Evolutionary conservation across 2,797 vertebrate species (phyloP).

Genomic region (Xenentodon cancila): DNA sequence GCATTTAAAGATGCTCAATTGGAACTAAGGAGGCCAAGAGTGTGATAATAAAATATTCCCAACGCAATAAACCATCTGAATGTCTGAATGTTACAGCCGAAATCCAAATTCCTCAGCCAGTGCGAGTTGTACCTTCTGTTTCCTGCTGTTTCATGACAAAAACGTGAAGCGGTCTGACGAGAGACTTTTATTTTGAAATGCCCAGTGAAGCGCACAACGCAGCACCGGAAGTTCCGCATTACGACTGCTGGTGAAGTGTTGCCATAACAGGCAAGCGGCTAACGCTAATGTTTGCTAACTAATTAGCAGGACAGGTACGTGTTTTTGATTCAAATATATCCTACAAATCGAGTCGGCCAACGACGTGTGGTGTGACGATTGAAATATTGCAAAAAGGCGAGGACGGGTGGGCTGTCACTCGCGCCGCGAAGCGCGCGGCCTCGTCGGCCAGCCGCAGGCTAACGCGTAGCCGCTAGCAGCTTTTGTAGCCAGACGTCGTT

Average conservation of each 20-base stretch:
- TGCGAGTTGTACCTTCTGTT: too few relatives aligned
- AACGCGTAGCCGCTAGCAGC: conserved; percentile 22
- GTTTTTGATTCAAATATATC: conserved; percentile 26
- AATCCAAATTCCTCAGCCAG: too few relatives aligned
- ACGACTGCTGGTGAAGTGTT: conserved; percentile 75
- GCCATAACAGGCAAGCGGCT: conserved; percentile 81
- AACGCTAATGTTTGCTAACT: conserved; percentile 80
- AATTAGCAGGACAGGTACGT: conserved; percentile 67
- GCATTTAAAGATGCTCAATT: too few relatives aligned
- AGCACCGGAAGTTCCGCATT: conserved; percentile 75
- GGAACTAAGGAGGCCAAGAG: too few relatives aligned
- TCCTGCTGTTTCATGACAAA: too few relatives aligned
- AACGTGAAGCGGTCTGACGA: too few relatives aligned
- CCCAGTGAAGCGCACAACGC: conserved; percentile 31
- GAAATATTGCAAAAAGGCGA: not conserved
- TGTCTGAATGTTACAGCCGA: too few relatives aligned
- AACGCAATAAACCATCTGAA: too few relatives aligned
- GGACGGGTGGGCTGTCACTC: conserved; percentile 45
- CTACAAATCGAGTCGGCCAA: not conserved
- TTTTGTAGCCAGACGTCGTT: conserved; percentile 54
- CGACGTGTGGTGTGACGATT: not conserved
- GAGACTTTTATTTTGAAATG: conserved; percentile 72
- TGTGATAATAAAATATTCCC: too few relatives aligned
- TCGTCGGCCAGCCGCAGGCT: conserved; percentile 51
- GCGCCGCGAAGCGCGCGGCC: conserved; percentile 44